Percentiles rank a stretch among this genome's conserved stretches.
Conservation (phyloP, 2,888 invertebrate species). For the Apomyelois bistriatella region DNA sequence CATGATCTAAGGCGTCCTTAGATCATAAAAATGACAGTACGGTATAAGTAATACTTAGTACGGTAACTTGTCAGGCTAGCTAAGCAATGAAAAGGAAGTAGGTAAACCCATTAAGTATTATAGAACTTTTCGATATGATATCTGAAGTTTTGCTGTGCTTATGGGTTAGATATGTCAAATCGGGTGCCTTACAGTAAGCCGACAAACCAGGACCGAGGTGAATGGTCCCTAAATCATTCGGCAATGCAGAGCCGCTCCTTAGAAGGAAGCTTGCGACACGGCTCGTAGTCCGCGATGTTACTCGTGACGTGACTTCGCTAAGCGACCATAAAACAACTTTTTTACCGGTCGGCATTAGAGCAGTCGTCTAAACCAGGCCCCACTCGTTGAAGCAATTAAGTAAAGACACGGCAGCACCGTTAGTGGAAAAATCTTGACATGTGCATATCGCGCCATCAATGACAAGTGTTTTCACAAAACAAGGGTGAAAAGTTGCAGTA, state of each 20-base stretch:
- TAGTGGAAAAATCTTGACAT: background rate
- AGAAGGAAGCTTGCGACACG: slow-evolving; percentile 61
- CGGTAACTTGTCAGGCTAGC: no score
- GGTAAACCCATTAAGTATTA: no score
- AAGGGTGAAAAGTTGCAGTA: no score
- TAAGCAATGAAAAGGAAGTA: no score
- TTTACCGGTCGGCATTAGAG: slow-evolving; percentile 12
- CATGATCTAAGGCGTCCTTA: background rate
- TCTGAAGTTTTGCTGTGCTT: no score
- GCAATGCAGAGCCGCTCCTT: slow-evolving; percentile 43
- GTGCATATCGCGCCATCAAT: background rate
- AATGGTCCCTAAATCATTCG: slow-evolving; percentile 60
- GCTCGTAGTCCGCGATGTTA: slow-evolving; percentile 22
- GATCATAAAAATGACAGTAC: no score
- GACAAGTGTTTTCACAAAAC: no score
- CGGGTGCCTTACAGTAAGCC: slow-evolving; percentile 33
- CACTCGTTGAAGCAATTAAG: slow-evolving; percentile 21
- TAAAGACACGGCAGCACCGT: slow-evolving; percentile 17
- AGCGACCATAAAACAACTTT: slow-evolving; percentile 29
- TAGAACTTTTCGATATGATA: no score
- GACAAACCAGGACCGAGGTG: slow-evolving; percentile 48
- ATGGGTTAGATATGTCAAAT: slow-evolving; percentile 14
- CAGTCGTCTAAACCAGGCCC: slow-evolving; percentile 15
- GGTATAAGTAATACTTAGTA: no score
- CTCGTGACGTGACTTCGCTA: slow-evolving; percentile 14